These are phyloP conservation scores for Spilarctia lutea DNA, from an alignment of 2,888 invertebrate species.

Conservation along the genomic window DNA sequence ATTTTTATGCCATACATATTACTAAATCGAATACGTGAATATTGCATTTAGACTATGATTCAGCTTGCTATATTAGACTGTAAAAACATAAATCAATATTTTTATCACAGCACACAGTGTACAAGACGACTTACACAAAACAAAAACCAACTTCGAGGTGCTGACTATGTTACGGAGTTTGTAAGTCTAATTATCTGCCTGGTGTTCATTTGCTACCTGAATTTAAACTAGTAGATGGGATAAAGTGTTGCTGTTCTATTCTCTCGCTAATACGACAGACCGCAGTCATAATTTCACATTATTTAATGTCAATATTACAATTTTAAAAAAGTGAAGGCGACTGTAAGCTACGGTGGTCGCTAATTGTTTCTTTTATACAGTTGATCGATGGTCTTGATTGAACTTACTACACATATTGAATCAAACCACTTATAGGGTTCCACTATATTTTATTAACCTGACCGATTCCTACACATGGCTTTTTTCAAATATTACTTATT, in stretches of 20 bases:
- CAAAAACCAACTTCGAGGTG: neutral
- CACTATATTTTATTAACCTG: no score
- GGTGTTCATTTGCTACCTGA: neutral
- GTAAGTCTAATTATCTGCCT: neutral
- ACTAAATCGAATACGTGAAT: no score
- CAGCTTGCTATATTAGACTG: neutral
- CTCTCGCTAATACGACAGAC: no score
- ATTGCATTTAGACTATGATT: no score
- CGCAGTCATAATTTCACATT: no score
- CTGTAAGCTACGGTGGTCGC: neutral
- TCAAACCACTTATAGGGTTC: no score
- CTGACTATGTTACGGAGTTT: neutral
- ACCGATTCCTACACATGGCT: no score
- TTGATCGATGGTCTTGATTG: no score
- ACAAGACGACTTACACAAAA: neutral
- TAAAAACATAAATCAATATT: neutral
- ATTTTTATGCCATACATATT: no score
- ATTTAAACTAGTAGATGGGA: neutral
- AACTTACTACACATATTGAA: no score
- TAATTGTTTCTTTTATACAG: no score
- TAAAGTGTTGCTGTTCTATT: neutral
- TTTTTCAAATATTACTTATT: no score
- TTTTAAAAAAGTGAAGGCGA: neutral
- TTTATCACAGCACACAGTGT: neutral
- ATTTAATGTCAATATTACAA: neutral